Conservation (phyloP, 2,888 invertebrate species). For the Alviniconcha strummeri region DNA sequence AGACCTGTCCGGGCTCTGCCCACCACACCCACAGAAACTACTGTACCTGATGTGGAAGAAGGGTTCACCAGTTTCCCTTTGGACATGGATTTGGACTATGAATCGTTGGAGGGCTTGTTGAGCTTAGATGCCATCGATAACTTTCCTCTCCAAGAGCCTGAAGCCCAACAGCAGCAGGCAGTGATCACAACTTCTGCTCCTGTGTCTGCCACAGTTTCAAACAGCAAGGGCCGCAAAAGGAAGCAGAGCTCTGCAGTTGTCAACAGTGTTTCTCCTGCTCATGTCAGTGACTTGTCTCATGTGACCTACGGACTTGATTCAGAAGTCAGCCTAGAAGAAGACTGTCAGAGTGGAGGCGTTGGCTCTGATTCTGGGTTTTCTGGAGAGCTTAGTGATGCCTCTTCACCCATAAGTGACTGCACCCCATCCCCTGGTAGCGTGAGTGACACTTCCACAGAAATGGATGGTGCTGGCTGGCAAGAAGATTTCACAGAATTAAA, state of each 20-base stretch:
- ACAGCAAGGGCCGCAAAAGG: constrained; percentile 9
- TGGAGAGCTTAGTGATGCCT: constrained; percentile 56
- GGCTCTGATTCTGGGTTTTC: constrained; percentile 56
- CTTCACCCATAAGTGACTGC: constrained; percentile 55
- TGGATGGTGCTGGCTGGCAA: constrained; percentile 7
- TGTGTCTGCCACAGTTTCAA: neutral
- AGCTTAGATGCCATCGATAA: constrained; percentile 19
- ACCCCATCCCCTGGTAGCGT: constrained; percentile 48
- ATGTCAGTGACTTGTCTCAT: neutral
- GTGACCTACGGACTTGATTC: neutral
- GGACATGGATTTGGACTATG: constrained; percentile 9
- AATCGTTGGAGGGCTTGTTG: constrained; percentile 27
- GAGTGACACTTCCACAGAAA: neutral
- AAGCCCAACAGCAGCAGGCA: constrained; percentile 16
- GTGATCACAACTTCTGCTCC: constrained; percentile 1
- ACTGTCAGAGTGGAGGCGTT: constrained; percentile 19
- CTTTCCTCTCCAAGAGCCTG: neutral
- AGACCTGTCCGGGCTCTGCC: neutral
- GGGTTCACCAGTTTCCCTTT: neutral
- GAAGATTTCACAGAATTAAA: constrained; percentile 14
- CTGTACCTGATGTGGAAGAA: neutral
- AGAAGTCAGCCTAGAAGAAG: neutral
- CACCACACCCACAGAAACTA: neutral
- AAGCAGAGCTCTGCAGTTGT: neutral
- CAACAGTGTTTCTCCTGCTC: neutral